Evolutionary conservation across 2,113 vertebrate genomes (phyloP).

Genomic region (Passer domesticus): DNA sequence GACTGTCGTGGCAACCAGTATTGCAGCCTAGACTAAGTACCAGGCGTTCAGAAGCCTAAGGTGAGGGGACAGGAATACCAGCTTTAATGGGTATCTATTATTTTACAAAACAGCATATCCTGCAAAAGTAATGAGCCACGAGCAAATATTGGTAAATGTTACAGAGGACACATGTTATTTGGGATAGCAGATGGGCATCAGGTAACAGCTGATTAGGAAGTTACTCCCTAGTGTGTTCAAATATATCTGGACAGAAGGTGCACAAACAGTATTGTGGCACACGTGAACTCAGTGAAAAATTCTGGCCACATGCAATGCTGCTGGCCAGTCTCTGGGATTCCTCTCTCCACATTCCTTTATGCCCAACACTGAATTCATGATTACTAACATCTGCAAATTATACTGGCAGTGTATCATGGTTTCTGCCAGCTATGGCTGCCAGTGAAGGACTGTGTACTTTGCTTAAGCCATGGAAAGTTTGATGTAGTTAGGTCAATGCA

Average conservation of each 20-base stretch:
- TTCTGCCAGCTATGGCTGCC: constrained; percentile 9
- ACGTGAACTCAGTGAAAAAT: constrained; percentile 37
- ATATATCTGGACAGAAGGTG: constrained; percentile 50
- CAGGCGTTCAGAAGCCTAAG: not conserved
- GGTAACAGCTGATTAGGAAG: constrained; percentile 40
- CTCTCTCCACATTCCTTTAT: not conserved
- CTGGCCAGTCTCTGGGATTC: not conserved
- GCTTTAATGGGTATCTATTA: not conserved
- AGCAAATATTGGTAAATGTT: constrained; percentile 4
- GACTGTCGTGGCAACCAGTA: not conserved
- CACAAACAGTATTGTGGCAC: not conserved
- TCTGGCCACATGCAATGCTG: not conserved
- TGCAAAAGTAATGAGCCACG: not conserved
- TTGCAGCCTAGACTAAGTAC: not conserved
- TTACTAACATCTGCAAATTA: constrained; percentile 58
- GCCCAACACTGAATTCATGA: constrained; percentile 22
- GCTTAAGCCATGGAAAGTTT: not conserved
- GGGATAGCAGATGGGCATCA: constrained; percentile 43
- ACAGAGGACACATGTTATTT: constrained; percentile 6
- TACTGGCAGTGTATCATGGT: not conserved
- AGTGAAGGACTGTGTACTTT: not conserved
- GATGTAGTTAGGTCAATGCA: not conserved
- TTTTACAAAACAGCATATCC: not conserved
- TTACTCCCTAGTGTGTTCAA: constrained; percentile 13
- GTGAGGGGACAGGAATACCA: not conserved